Base-by-base conservation (phyloP, 2,888 invertebrate genomes). In the Philaethria dido region DNA sequence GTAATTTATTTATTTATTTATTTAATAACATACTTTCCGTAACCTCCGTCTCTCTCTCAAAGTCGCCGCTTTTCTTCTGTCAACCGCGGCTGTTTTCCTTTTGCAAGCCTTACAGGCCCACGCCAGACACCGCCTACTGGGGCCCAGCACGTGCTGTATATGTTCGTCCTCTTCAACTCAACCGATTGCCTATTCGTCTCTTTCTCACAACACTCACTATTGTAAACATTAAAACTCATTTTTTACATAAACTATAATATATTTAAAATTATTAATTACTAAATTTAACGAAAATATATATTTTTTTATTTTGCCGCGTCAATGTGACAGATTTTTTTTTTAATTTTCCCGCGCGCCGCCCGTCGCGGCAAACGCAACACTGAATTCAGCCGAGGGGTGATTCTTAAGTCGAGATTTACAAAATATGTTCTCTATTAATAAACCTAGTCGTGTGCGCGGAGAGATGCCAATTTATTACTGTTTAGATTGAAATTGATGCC, bases 21-120 rank as follows among this genome's bases (percentile, higher is more conserved):
- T n/a, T n/a, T n/a, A 25, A 71, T 39, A 75, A 81, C 92, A 78
- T 87, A 98, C 98, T 95, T 99, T 99, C 83, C 99, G 93, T 63
- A 99, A 94, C 70, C 99, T 93, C 75, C 99, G 92, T 72, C 99
- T 93, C 87, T 99, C 99, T 3, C 99, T 93, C 87, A 99, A 93
- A 1, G 99, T 99, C 0, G 99, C 99, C 6, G 99, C 99, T 94
- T 99, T 99, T 81, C 99, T 94, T 64, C 99, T 93, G 90, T 99
- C 99, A 9, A 99, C 97, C 0, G 98, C 96, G 52, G 98, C 98
- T 16, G 97, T 98, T 92, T 99, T 98, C 91, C 98, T 96, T 88
- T 99, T 99, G 90, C 99, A 99, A 0, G 98, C 98, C 83, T 99
- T 99, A 87, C 99, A 99, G 2, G 99, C 99, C 99, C 99, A 99